Evolutionary conservation across 2,888 invertebrate species (phyloP).

Genomic region (Trichogramma evanescens): DNA sequence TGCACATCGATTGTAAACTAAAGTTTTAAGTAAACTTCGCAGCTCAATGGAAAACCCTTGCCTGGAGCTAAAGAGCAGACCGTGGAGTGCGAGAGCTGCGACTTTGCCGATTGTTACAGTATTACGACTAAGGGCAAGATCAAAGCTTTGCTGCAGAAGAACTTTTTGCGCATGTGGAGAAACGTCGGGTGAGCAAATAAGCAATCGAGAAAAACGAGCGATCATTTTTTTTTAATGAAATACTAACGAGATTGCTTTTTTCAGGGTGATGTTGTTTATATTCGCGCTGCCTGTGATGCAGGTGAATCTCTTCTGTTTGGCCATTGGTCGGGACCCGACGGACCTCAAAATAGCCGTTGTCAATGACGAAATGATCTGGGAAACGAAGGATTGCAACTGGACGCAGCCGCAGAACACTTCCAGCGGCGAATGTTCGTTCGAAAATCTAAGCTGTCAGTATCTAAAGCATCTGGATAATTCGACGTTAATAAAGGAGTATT

Average conservation of each 20-base stretch:
- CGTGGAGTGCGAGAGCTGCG: slow-evolving; percentile 56
- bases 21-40: neutral
- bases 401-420: slow-evolving; percentile 26
- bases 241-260: neutral
- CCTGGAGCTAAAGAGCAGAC: slow-evolving; percentile 44
- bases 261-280: slow-evolving; percentile 80
- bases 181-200: slow-evolving; percentile 63
- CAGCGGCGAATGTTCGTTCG: slow-evolving; percentile 62
- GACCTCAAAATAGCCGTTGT: slow-evolving; percentile 74
- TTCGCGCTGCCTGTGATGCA: slow-evolving; percentile 91
- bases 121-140: slow-evolving; percentile 79
- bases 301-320: slow-evolving; percentile 86
- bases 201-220: neutral
- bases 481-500: slow-evolving; percentile 65
- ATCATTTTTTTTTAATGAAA: neutral
- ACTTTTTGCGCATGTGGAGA: slow-evolving; percentile 85
- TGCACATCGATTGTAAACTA: neutral
- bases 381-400: slow-evolving; percentile 49
- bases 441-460: slow-evolving; percentile 72
- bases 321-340: slow-evolving; percentile 81
- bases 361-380: slow-evolving; percentile 58
- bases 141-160: slow-evolving; percentile 77
- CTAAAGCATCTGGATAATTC: slow-evolving; percentile 65
- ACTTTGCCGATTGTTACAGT: slow-evolving; percentile 53
- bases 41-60: slow-evolving; percentile 43